Evolutionary conservation across 2,888 invertebrate species (phyloP), one percentile per base, ranked within the genome.

Genomic region (Hoplodrina blanda): DNA sequence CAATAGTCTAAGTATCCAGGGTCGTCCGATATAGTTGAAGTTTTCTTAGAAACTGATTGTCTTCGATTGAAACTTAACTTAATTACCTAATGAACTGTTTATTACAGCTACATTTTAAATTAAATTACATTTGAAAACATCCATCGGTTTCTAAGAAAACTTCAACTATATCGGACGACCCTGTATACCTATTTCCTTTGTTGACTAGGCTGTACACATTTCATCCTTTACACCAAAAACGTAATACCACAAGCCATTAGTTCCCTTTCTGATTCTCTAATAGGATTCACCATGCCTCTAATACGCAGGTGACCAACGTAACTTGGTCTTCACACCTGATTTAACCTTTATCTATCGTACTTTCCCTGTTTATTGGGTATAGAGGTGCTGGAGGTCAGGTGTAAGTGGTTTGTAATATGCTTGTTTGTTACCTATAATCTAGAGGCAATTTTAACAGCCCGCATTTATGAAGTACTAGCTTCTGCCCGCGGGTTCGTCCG

Each of bases 181-280:
- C n/a, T n/a, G n/a, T n/a, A n/a, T n/a, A n/a, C n/a, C n/a, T n/a
- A n/a, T n/a, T n/a, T n/a, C n/a, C n/a, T n/a, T n/a, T n/a, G n/a
- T n/a, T n/a, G n/a, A n/a, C n/a, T n/a, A n/a, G n/a, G n/a, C n/a
- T n/a, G 25, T 25, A 25, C 2, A 25, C 25, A 25, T 25, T 15
- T 19, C 30, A 52, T 19, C n/a, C 52, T 54, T 37, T 41, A 56
- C 53, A 61, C 68, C 57, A 62, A 69, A 78, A 76, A 56, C 62
- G 30, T 75, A 56, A 69, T 67, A 72, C 76, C 70, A 53, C 73
- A 69, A 53, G 13, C 65, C 69, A 72, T 77, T 80, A 77, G 52
- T 68, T 62, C 68, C 73, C 62, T 76, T 76, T 70, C 66, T 62
- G 55, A 71, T 77, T 69, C 52, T 25, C 60, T 77, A 79, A 76